phyloP scores from a whole-genome alignment of 2,797 vertebrate genomes.

The Morus bassanus region DNA sequence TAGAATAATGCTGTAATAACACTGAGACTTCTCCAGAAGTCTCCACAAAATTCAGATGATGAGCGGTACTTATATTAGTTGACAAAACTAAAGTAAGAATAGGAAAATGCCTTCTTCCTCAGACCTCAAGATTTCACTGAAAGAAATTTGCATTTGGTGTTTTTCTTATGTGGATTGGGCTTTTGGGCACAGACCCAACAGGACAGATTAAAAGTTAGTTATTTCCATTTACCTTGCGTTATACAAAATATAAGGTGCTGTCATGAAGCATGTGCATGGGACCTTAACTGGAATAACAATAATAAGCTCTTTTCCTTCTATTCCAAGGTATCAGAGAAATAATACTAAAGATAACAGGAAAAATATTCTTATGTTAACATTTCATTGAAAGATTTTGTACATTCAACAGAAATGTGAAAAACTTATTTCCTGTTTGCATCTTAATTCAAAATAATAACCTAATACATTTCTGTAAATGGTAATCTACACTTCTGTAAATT shows the following conservation, averaged over 20 bases:
- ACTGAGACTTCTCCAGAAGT: background rate
- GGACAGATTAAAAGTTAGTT: background rate
- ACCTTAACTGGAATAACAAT: background rate
- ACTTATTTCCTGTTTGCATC: background rate
- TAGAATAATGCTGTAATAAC: background rate
- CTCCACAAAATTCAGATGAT: background rate
- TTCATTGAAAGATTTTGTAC: background rate
- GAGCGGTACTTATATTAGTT: background rate
- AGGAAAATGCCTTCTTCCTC: background rate
- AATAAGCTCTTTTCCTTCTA: background rate
- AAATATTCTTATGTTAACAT: background rate
- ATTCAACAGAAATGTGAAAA: background rate
- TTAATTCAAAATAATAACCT: background rate
- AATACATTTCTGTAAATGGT: background rate
- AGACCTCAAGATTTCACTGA: background rate
- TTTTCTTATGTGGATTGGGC: background rate
- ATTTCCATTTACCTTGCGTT: background rate
- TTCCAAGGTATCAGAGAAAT: background rate
- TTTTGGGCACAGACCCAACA: background rate
- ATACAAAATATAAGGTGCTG: background rate
- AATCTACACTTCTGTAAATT: background rate
- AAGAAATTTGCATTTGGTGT: background rate
- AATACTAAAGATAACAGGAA: background rate
- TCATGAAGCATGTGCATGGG: background rate
- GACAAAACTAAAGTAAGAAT: background rate